Percentiles rank a stretch among this genome's conserved stretches.
These are phyloP conservation scores for Pogonomyrmex californicus DNA, from an alignment of 1,140 invertebrate species.

Conservation along the genomic window DNA sequence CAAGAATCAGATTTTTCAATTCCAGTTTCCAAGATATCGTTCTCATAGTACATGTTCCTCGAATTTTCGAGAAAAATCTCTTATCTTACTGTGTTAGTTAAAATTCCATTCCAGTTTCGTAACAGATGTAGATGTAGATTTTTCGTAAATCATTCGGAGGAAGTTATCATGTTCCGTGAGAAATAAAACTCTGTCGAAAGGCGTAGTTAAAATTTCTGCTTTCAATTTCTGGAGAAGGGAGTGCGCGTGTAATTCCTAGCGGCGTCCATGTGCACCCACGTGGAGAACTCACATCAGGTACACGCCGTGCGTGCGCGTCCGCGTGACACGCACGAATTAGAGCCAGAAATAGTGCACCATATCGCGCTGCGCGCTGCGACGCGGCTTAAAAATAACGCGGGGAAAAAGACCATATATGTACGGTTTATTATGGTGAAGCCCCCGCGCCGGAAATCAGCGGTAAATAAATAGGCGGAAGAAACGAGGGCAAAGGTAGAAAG, in stretches of 20 bases:
- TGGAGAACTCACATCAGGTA: conserved; percentile 31
- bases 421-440: conserved; percentile 36
- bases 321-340: conserved; percentile 32
- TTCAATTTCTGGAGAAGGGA: neutral
- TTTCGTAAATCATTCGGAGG: neutral
- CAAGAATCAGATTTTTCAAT: neutral
- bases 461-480: conserved; percentile 56
- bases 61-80: neutral
- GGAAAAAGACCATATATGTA: conserved; percentile 55
- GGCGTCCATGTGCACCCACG: conserved; percentile 13
- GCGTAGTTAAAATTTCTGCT: neutral
- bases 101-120: neutral
- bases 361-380: neutral
- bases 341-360: conserved; percentile 41
- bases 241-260: neutral
- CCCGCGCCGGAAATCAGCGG: conserved; percentile 42
- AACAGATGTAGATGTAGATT: neutral
- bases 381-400: conserved; percentile 43
- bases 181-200: neutral
- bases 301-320: conserved; percentile 1
- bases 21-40: neutral
- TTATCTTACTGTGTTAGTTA: neutral
- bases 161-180: neutral
- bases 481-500: conserved; percentile 34
- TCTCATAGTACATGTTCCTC: neutral